A percentile compares a stretch with the other conserved stretches of the same genome.
phyloP scores from a whole-genome alignment of 2,797 vertebrate species.

The Mormyrus hasselquistii region DNA sequence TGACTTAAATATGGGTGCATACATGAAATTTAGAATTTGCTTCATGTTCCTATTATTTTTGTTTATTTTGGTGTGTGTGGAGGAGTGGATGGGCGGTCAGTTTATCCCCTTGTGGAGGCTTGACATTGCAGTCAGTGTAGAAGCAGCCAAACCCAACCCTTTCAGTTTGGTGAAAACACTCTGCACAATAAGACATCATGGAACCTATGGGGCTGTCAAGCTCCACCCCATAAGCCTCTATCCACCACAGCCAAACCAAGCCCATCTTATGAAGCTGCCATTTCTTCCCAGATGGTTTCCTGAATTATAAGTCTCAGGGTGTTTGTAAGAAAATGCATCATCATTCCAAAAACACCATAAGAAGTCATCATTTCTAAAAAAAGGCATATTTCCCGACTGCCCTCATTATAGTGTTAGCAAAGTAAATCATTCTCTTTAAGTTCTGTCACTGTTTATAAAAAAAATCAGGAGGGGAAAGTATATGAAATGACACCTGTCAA shows the following conservation, averaged over 20 bases:
- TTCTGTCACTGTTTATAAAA: background rate
- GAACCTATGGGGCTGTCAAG: background rate
- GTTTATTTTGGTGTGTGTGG: background rate
- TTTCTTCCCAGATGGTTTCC: conserved; percentile 10
- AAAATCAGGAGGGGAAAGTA: conserved; percentile 6
- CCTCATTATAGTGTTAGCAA: background rate
- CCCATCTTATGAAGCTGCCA: background rate
- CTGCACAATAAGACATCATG: background rate
- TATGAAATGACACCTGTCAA: conserved; percentile 12
- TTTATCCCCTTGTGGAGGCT: background rate
- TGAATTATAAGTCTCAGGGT: conserved; percentile 18
- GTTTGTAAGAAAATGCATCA: conserved; percentile 26
- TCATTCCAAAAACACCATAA: conserved; percentile 37
- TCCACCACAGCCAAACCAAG: background rate
- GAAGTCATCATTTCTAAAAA: conserved; percentile 47
- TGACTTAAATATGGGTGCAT: background rate
- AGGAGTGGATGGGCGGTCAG: background rate
- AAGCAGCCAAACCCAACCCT: background rate
- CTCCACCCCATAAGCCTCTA: background rate
- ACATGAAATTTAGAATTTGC: background rate
- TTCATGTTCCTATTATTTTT: background rate
- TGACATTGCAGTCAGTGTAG: background rate
- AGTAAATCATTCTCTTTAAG: background rate
- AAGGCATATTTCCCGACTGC: conserved; percentile 38
- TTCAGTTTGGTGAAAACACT: background rate